Conservation (phyloP, 2,113 vertebrate species). For the Podarcis muralis region DNA sequence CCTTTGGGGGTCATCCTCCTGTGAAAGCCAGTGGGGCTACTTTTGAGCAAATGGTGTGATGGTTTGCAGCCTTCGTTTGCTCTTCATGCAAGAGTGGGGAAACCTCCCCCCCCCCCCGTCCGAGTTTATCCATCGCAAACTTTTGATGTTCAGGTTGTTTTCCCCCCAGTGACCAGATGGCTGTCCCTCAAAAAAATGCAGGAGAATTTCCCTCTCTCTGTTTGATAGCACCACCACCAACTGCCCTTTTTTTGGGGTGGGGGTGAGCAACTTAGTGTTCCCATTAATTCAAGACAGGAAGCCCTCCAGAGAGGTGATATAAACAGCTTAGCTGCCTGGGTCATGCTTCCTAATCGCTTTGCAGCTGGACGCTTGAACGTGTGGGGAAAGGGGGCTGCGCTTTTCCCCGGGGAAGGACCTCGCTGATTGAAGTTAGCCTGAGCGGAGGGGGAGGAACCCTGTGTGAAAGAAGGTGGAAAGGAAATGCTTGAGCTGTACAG, state of each 20-base stretch:
- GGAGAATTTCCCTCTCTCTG: not conserved
- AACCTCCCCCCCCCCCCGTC: not conserved
- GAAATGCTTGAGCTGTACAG: conserved; percentile 62
- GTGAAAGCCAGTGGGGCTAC: not conserved
- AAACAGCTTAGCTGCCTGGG: conserved; percentile 56
- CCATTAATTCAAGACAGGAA: conserved; percentile 67
- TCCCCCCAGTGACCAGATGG: not conserved
- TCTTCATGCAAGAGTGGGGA: not conserved
- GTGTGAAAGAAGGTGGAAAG: conserved; percentile 58
- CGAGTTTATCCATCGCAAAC: not conserved
- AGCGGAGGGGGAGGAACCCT: conserved; percentile 42
- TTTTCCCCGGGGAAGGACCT: conserved; percentile 17
- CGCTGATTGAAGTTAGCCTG: conserved; percentile 57
- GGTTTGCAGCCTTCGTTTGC: not conserved
- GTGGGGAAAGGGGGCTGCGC: not conserved
- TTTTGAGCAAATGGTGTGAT: not conserved
- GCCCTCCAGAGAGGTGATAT: conserved; percentile 60
- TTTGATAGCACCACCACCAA: not conserved
- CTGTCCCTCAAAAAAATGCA: not conserved
- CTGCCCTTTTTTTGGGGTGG: conserved; percentile 31
- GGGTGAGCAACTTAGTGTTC: conserved; percentile 35
- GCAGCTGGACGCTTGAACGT: conserved; percentile 51
- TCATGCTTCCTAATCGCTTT: conserved; percentile 57
- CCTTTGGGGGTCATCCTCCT: not conserved
- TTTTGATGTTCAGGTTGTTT: not conserved